Conservation (phyloP, 2,113 vertebrate genomes). For the Gymnarchus niloticus region DNA sequence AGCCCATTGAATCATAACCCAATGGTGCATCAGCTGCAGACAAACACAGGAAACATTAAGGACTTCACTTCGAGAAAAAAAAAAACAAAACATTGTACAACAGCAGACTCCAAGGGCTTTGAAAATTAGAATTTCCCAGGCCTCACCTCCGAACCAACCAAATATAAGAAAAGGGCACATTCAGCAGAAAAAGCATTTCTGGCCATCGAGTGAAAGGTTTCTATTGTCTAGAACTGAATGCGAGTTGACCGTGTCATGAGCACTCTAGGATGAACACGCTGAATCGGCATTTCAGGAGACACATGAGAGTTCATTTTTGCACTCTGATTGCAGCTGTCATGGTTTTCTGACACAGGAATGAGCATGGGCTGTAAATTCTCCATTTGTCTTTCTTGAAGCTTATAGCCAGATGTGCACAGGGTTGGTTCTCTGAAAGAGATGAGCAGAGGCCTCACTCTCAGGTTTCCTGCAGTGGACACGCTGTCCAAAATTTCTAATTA, state of each 20-base stretch:
- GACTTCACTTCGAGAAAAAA: neutral
- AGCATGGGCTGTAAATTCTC: neutral
- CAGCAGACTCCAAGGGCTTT: neutral
- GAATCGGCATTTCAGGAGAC: neutral
- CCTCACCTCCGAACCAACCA: neutral
- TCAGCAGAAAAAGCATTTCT: neutral
- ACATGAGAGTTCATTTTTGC: neutral
- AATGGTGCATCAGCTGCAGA: neutral
- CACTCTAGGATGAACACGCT: neutral
- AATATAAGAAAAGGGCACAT: neutral
- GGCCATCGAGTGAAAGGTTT: neutral
- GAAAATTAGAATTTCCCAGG: neutral
- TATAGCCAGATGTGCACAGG: conserved; percentile 13
- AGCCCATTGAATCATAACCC: neutral
- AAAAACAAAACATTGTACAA: too few relatives aligned
- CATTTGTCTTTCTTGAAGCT: neutral
- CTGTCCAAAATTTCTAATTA: conserved; percentile 68
- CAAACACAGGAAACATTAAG: neutral
- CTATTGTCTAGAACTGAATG: neutral
- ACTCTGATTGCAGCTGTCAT: neutral
- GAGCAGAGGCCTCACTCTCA: conserved; percentile 80
- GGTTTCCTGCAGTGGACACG: conserved; percentile 76
- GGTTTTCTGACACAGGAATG: neutral
- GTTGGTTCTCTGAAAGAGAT: neutral
- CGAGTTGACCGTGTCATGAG: neutral